Evolutionary conservation across 2,888 invertebrate genomes (phyloP).

Genomic region (Boloria euphrosyne): DNA sequence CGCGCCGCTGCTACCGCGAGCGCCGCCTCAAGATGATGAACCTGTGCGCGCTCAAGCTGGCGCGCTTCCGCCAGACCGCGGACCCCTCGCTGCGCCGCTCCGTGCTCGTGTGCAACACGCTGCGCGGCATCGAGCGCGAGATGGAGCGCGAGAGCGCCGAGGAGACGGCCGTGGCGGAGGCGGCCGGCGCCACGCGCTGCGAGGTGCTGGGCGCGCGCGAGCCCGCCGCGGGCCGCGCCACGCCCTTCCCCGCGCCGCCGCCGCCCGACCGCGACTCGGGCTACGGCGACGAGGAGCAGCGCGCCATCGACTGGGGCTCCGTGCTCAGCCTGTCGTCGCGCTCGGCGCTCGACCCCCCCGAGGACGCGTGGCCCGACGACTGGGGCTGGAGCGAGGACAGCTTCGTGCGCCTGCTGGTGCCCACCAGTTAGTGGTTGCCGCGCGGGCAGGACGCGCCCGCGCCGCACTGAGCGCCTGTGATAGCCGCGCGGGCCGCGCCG

Average conservation of each 20-base stretch:
- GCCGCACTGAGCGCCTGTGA: conserved; percentile 77
- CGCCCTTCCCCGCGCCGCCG: conserved; percentile 84
- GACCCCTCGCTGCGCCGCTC: conserved; percentile 95
- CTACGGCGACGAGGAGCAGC: conserved; percentile 89
- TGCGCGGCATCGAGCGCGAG: conserved; percentile 93
- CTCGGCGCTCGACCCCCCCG: conserved; percentile 91
- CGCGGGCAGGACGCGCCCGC: conserved; percentile 77
- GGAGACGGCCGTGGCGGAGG: conserved; percentile 82
- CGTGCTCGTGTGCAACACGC: conserved; percentile 95
- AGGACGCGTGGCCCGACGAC: conserved; percentile 87
- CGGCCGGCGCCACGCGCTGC: conserved; percentile 81
- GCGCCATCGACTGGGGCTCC: conserved; percentile 95
- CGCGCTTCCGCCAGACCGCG: conserved; percentile 92
- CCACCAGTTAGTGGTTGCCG: conserved; percentile 84
- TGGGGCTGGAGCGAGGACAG: conserved; percentile 86
- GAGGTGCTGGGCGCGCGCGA: conserved; percentile 79
- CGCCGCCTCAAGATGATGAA: conserved; percentile 94
- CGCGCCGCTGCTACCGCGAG: conserved; percentile 91
- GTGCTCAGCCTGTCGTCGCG: conserved; percentile 93
- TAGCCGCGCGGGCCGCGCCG: conserved; percentile 63
- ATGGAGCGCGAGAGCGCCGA: conserved; percentile 87
- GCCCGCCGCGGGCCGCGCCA: conserved; percentile 84
- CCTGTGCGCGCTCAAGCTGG: conserved; percentile 95
- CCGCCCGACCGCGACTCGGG: conserved; percentile 87
- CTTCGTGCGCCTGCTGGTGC: conserved; percentile 87